phyloP scores from a whole-genome alignment of 2,888 invertebrate genomes.

The Nasonovia ribisnigri region DNA sequence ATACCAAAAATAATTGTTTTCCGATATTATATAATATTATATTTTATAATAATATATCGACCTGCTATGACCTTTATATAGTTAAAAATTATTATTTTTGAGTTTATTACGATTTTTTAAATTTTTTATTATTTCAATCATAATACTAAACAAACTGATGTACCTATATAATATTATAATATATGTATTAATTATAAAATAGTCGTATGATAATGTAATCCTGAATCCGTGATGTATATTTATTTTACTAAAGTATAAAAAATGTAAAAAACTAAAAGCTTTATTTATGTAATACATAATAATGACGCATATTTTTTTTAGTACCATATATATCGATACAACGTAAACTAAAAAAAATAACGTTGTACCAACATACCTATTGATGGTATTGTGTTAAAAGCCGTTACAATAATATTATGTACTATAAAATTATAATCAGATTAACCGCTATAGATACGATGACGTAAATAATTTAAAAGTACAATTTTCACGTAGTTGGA shows the following conservation, averaged over 20 bases:
- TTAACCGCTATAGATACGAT: background rate
- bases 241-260: background rate
- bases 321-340: background rate
- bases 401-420: background rate
- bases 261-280: background rate
- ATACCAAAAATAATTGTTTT: background rate
- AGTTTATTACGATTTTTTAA: background rate
- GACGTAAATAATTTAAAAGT: conserved; percentile 5
- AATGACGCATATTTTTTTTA: background rate
- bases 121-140: background rate
- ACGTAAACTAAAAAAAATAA: background rate
- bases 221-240: background rate
- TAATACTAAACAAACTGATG: background rate
- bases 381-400: background rate
- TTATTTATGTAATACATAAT: background rate
- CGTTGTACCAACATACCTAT: background rate
- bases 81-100: background rate
- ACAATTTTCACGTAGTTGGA: background rate
- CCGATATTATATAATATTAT: background rate
- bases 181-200: background rate
- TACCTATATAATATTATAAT: background rate
- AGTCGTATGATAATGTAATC: background rate
- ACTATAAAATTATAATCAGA: background rate
- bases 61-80: background rate
- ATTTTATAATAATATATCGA: background rate